These are phyloP conservation scores for Poecilus cupreus DNA, from an alignment of 2,888 invertebrate species.

Conservation along the genomic window DNA sequence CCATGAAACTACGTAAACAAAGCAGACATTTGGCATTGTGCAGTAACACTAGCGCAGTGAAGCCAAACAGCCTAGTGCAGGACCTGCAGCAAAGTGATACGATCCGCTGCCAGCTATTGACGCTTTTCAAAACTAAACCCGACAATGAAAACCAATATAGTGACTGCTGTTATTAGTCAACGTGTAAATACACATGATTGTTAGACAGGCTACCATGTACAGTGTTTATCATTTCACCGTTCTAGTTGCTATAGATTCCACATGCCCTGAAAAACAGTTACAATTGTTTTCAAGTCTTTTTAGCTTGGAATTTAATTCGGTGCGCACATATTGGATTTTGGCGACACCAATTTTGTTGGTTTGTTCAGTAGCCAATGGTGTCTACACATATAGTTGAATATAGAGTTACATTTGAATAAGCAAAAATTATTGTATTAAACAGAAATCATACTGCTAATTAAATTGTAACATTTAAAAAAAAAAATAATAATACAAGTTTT, in stretches of 20 bases:
- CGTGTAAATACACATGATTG: slow-evolving; percentile 34
- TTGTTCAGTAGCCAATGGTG: too few species aligned
- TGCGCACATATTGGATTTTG: too few species aligned
- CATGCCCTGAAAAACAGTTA: too few species aligned
- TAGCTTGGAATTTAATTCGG: too few species aligned
- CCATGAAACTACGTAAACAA: slow-evolving; percentile 43
- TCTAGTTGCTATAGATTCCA: background rate
- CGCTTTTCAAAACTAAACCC: slow-evolving; percentile 39
- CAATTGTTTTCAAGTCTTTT: too few species aligned
- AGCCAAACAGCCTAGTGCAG: slow-evolving; percentile 4
- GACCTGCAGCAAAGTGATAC: slow-evolving; percentile 42
- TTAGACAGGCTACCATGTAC: background rate
- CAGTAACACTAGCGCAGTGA: background rate
- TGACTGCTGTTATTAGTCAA: slow-evolving; percentile 42
- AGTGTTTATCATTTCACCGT: slow-evolving; percentile 22
- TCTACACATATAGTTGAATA: too few species aligned
- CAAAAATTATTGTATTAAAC: too few species aligned
- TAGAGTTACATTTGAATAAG: too few species aligned
- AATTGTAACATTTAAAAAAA: too few species aligned
- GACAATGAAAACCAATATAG: slow-evolving; percentile 49
- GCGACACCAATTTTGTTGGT: too few species aligned
- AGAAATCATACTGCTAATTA: too few species aligned
- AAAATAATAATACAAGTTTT: too few species aligned
- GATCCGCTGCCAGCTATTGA: slow-evolving; percentile 39
- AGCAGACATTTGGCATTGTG: slow-evolving; percentile 46